Evolutionary conservation across 37 sponge, comb jelly and placozoan species (phyloP), one percentile per base, ranked within the genome.

Genomic region (Cliona cf. orientalis): DNA sequence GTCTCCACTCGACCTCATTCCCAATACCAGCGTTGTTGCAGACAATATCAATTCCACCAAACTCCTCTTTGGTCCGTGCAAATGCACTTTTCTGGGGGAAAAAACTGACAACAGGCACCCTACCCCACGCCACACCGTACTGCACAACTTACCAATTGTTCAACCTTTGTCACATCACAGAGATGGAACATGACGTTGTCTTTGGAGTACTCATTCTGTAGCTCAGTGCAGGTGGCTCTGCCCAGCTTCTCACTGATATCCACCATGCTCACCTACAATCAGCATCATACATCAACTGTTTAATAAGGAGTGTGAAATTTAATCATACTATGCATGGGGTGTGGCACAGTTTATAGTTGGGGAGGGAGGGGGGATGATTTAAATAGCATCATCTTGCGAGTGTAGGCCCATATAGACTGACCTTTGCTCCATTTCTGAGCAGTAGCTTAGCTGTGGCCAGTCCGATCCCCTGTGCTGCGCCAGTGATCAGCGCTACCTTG

Each of bases 21-120:
- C 38, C 83, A 62, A 91, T 81, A 4, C 95, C 95, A 62, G 95
- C 95, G 87, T 95, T 95, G 74, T 95, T 95, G 22, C 74, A 68
- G 19, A 95, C 89, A 65, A 95, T 84, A 53, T 95, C 93, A 23
- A 93, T 34, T 5, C 74, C 40, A 21, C 87, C 91, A 84, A 90
- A 93, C 26, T 1, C 33, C 35, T 68, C 64, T n/a, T 37, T 46
- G 0, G 85, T 81, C 42, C 33, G 1, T 59, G 62, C 44, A 58
- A 85, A 90, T 40, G 81, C 86, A 46, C 75, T 74, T 41, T 35
- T 67, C 88, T 87, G 61, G 37, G 22, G n/a, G 23, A 32, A 25
- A 33, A 5, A 1, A 44, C 25, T 22, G 21, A 43, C 72, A 71
- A 43, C 26, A 17, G 17, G 11, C 11, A 11, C 11, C 17, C 14